These are phyloP conservation scores for Teleogryllus oceanicus DNA, from an alignment of 2,888 invertebrate genomes.

Conservation along the genomic window DNA sequence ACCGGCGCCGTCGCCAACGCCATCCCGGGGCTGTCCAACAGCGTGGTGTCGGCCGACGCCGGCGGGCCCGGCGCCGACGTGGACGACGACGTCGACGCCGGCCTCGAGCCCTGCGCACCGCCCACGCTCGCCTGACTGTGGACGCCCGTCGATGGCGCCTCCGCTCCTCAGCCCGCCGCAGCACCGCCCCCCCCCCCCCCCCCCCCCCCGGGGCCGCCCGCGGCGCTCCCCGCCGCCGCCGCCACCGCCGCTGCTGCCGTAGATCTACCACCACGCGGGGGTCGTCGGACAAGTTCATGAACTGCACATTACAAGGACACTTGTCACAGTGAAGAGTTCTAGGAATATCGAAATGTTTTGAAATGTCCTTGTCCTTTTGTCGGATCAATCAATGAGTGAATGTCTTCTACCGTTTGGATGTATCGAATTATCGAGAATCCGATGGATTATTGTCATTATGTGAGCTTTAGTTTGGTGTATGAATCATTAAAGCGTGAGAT, in stretches of 20 bases:
- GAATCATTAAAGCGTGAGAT: conserved; percentile 18
- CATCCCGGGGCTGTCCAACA: conserved; percentile 18
- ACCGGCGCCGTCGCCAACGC: background rate
- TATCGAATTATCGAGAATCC: background rate
- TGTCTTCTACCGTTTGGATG: conserved; percentile 18
- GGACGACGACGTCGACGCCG: background rate
- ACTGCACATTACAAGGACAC: background rate
- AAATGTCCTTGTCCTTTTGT: background rate
- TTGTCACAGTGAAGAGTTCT: conserved; percentile 18
- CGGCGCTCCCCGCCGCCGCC: background rate
- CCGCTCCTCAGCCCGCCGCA: background rate
- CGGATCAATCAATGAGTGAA: conserved; percentile 18
- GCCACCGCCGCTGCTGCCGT: background rate
- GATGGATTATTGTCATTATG: background rate
- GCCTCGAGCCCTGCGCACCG: background rate
- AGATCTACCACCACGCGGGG: no score
- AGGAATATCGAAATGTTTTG: background rate
- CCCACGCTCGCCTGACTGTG: conserved; percentile 9
- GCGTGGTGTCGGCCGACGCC: background rate
- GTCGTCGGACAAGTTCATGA: no score
- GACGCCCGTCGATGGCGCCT: background rate
- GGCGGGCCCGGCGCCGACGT: background rate
- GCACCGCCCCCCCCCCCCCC: background rate
- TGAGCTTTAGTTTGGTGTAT: conserved; percentile 18
- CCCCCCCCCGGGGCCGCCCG: background rate